Evolutionary conservation across 2,888 invertebrate genomes (phyloP).

Genomic region (Hirtodrosophila duncani): DNA sequence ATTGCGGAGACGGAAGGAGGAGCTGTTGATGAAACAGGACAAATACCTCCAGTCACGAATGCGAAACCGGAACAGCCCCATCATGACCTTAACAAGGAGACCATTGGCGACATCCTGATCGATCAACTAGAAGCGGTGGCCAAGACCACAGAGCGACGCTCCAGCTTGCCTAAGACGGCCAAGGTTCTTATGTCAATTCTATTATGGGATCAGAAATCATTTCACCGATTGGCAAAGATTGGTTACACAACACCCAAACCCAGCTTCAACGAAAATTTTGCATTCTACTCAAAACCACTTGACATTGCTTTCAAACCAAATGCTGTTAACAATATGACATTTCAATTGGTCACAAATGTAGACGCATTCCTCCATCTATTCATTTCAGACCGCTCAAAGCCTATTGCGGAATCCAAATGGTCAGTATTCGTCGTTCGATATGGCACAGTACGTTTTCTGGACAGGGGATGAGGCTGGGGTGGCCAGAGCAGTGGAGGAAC

Average conservation of each 20-base stretch:
- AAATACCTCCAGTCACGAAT: slow-evolving; percentile 34
- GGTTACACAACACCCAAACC: slow-evolving; percentile 28
- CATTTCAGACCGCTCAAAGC: slow-evolving; percentile 79
- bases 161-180: slow-evolving; percentile 64
- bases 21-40: slow-evolving; percentile 29
- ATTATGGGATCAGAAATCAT: slow-evolving; percentile 3
- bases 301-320: slow-evolving; percentile 3
- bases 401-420: slow-evolving; percentile 80
- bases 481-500: slow-evolving; percentile 86
- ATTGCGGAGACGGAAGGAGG: slow-evolving; percentile 14
- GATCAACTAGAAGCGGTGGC: slow-evolving; percentile 67
- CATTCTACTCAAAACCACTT: slow-evolving; percentile 3
- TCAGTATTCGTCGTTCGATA: slow-evolving; percentile 87
- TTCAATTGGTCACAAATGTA: background rate
- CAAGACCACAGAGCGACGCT: slow-evolving; percentile 71
- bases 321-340: background rate
- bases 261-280: slow-evolving; percentile 22
- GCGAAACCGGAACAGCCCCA: slow-evolving; percentile 30
- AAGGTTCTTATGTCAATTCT: slow-evolving; percentile 74
- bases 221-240: slow-evolving; percentile 49
- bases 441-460: slow-evolving; percentile 91
- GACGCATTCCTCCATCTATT: background rate
- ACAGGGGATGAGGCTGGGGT: slow-evolving; percentile 90
- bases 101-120: slow-evolving; percentile 64
- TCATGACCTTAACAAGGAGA: slow-evolving; percentile 70